These are phyloP conservation scores for Urocyon cinereoargenteus DNA, from an alignment of 2,797 vertebrate genomes.

Conservation along the genomic window DNA sequence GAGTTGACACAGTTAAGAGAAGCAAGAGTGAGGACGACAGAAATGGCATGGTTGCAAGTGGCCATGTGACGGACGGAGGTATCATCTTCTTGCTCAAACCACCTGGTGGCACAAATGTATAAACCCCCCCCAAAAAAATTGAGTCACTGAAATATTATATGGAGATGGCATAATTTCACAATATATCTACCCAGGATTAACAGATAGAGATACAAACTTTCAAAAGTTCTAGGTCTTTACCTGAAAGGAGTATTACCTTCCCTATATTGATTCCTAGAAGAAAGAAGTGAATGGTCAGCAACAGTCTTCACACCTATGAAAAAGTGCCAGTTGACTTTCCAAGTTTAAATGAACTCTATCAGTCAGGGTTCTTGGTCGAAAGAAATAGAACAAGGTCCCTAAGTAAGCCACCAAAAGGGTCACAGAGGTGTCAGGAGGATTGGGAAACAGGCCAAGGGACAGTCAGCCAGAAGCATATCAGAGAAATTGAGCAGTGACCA, in stretches of 20 bases:
- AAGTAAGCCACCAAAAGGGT: not conserved
- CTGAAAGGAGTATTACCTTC: constrained; percentile 55
- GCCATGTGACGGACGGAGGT: not conserved
- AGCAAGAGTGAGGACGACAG: not conserved
- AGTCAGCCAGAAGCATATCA: not conserved
- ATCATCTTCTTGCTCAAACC: constrained; percentile 59
- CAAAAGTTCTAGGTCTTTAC: constrained; percentile 12
- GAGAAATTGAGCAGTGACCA: not conserved
- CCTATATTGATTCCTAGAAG: not conserved
- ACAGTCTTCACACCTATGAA: not conserved
- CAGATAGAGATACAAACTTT: not conserved
- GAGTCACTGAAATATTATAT: constrained; percentile 43
- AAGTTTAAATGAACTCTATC: not conserved
- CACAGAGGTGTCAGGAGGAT: not conserved
- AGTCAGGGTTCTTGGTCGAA: not conserved
- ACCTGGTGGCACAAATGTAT: constrained; percentile 1
- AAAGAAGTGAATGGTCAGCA: not conserved
- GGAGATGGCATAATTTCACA: constrained; percentile 6
- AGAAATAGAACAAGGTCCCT: not conserved
- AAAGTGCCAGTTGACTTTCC: constrained; percentile 27
- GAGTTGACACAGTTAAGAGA: constrained; percentile 30
- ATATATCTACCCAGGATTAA: not conserved
- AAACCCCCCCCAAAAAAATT: not conserved
- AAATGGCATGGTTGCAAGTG: not conserved
- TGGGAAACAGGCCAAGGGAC: not conserved